A percentile compares a stretch with the other conserved stretches of the same genome.
These are phyloP conservation scores for Podarcis raffonei DNA, from an alignment of 2,113 vertebrate genomes.

Conservation along the genomic window DNA sequence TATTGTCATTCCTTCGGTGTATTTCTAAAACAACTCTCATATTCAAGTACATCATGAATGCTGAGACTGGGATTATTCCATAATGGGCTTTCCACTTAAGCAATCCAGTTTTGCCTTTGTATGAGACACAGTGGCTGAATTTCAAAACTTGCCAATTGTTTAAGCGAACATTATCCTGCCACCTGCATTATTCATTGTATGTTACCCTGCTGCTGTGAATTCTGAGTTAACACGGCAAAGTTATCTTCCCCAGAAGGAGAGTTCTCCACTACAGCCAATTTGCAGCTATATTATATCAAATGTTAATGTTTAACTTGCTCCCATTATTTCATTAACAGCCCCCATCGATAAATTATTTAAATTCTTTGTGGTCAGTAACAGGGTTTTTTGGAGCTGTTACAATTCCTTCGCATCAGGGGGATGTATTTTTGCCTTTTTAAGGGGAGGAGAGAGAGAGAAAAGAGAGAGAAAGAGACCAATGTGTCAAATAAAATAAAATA, in stretches of 20 bases:
- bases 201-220: slow-evolving; percentile 52
- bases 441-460: no score
- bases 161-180: slow-evolving; percentile 30
- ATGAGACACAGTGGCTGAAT: slow-evolving; percentile 24
- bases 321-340: slow-evolving; percentile 32
- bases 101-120: neutral
- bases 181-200: slow-evolving; percentile 55
- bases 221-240: slow-evolving; percentile 53
- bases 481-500: neutral
- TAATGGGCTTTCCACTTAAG: neutral
- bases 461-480: neutral
- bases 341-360: neutral
- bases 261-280: slow-evolving; percentile 46
- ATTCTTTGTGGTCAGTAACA: neutral
- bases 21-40: neutral
- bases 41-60: slow-evolving; percentile 9
- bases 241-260: slow-evolving; percentile 60
- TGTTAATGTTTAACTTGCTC: slow-evolving; percentile 54
- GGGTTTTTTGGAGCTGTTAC: neutral
- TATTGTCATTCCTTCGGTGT: neutral
- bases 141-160: slow-evolving; percentile 32
- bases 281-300: slow-evolving; percentile 47
- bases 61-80: neutral
- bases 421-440: neutral
- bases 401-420: neutral